Evolutionary conservation across 2,113 vertebrate genomes (phyloP).

Genomic region (Aramus guarauna): DNA sequence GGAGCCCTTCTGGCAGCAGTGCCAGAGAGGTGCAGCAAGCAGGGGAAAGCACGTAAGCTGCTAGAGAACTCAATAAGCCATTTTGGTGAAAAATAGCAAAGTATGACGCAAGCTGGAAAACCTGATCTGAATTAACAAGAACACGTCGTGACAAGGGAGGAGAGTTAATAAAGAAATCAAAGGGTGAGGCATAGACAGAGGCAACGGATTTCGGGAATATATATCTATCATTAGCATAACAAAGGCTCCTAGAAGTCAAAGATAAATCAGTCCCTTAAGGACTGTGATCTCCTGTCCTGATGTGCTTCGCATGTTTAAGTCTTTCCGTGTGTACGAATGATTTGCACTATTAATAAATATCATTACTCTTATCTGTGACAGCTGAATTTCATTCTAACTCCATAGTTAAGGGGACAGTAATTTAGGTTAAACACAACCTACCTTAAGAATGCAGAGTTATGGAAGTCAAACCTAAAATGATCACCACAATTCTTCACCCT

Average conservation of each 20-base stretch:
- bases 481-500: not conserved
- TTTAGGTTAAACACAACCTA: not conserved
- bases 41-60: not conserved
- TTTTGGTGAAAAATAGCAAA: not conserved
- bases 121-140: slow-evolving; percentile 5
- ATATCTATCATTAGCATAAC: slow-evolving; percentile 34
- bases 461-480: not conserved
- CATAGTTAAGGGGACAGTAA: not conserved
- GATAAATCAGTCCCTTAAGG: slow-evolving; percentile 12
- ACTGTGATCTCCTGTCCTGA: slow-evolving; percentile 12
- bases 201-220: not conserved
- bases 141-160: not conserved
- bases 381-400: not conserved
- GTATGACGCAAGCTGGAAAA: not conserved
- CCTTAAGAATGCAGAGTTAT: not conserved
- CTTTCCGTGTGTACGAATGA: not conserved
- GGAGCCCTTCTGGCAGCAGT: not conserved
- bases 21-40: not conserved
- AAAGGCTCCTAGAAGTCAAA: slow-evolving; percentile 14
- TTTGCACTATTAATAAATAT: slow-evolving; percentile 10
- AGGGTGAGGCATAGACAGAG: not conserved
- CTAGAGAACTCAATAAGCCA: not conserved
- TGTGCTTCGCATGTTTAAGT: not conserved
- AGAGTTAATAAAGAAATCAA: slow-evolving; percentile 50
- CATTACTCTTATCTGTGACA: not conserved